Base-by-base conservation (phyloP, 2,888 invertebrate genomes). In the Apamea crenata region DNA sequence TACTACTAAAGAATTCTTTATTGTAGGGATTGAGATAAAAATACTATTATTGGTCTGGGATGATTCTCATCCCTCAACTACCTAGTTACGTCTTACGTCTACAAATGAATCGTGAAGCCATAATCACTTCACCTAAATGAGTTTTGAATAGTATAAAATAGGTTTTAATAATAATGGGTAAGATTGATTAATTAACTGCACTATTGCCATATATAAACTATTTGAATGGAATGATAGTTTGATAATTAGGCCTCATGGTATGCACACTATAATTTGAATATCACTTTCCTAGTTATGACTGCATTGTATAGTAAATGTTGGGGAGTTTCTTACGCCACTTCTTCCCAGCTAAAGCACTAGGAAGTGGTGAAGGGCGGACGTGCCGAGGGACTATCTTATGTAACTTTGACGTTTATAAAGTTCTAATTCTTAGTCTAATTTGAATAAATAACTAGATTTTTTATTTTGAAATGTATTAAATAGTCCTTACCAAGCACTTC, bases 401-500 rank as follows among this genome's bases (percentile, higher is more conserved):
- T 21, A 2, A 44, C n/a, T 68, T 44, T 18, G 29, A 69, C 3
- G 7, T 32, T 29, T 7, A 8, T 29, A 47, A 50, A 25, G 8
- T 53, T 16, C 8, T 16, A 6, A 25, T 36, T 63, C 2, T 50
- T 5, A 32, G 32, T 10, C 8, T 59, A 32, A 25, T 25, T 69
- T 8, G 2, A 32, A 16, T 5, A 32, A 10, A 44, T 29, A 5
- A 67, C 3, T 10, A 5, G 61, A 21, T 21, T n/a, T 40, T 2
- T 47, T 8, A 50, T 69, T 56, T 59, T 14, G 56, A 70, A 16
- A 32, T n/a, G n/a, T n/a, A 7, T n/a, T n/a, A 18, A 36, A n/a
- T 10, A 7, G 8, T 59, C 95, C 98, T 97, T 95, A 99, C 99
- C 96, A 98, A 97, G 94, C 99, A 99, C 92, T 98, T 97, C 65